Percentiles rank a stretch among this genome's conserved stretches.
Evolutionary conservation across 2,113 vertebrate genomes (phyloP).

Genomic region (Anseranas semipalmata): DNA sequence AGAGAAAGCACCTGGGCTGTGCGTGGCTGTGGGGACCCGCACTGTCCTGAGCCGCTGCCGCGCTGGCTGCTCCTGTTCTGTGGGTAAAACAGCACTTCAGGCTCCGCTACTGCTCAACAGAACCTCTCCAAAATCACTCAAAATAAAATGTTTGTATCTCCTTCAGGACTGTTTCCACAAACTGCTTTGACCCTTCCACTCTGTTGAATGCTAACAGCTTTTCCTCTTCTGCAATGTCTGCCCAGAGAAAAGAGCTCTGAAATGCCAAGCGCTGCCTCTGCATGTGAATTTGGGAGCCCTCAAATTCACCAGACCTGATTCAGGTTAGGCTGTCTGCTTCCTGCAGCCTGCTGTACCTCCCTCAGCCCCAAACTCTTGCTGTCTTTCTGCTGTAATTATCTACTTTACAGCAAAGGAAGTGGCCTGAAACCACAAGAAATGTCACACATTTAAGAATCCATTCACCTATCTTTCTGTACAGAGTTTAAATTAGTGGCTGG

Average conservation of each 20-base stretch:
- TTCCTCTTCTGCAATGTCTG: not conserved
- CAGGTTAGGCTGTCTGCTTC: not conserved
- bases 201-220: not conserved
- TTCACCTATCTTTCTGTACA: not conserved
- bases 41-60: not conserved
- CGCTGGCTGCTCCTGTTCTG: not conserved
- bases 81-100: not conserved
- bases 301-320: not conserved
- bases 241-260: not conserved
- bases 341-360: not conserved
- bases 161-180: not conserved
- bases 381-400: not conserved
- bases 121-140: not conserved
- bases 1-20: not conserved
- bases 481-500: not conserved
- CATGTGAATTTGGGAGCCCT: not conserved
- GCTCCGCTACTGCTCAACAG: not conserved
- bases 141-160: not conserved
- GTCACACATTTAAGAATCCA: not conserved
- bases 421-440: not conserved
- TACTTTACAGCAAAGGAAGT: not conserved
- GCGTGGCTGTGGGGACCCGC: not conserved
- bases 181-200: slow-evolving; percentile 1
- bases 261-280: not conserved
- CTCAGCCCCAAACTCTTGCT: not conserved